These are phyloP conservation scores for Coreoperca whiteheadi DNA, from an alignment of 2,113 vertebrate species.

Conservation along the genomic window DNA sequence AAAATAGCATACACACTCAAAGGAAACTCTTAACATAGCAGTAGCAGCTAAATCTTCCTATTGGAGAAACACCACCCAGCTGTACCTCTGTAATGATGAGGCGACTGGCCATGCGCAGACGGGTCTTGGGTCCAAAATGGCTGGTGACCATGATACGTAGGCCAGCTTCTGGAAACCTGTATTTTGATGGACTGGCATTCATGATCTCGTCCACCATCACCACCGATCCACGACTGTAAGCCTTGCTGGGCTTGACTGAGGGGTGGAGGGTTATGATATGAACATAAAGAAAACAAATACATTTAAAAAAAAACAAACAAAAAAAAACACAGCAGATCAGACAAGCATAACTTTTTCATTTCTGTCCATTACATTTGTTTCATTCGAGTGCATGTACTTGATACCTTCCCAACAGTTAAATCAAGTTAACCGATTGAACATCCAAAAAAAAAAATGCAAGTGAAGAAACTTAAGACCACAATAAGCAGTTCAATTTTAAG, in stretches of 20 bases:
- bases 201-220: constrained; percentile 98
- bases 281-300: too few species aligned
- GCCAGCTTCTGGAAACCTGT: constrained; percentile 94
- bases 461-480: not conserved
- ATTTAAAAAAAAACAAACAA: too few species aligned
- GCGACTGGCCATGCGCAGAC: constrained; percentile 96
- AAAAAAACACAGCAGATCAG: not conserved
- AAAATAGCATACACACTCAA: not conserved
- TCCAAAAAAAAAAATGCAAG: not conserved
- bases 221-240: constrained; percentile 88
- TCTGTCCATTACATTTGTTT: not conserved
- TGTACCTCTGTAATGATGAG: constrained; percentile 97
- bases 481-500: not conserved
- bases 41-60: not conserved
- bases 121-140: constrained; percentile 95
- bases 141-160: constrained; percentile 96
- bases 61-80: constrained; percentile 15
- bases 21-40: not conserved
- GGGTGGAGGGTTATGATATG: not conserved
- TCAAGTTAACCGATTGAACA: not conserved
- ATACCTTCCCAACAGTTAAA: not conserved
- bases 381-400: not conserved
- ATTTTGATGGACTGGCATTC: constrained; percentile 93
- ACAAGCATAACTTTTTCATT: not conserved
- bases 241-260: constrained; percentile 90